Evolutionary conservation across 92 coral and sea anemone genomes (phyloP), one percentile per base, ranked within the genome.

Genomic region (Parazoanthus swiftii): DNA sequence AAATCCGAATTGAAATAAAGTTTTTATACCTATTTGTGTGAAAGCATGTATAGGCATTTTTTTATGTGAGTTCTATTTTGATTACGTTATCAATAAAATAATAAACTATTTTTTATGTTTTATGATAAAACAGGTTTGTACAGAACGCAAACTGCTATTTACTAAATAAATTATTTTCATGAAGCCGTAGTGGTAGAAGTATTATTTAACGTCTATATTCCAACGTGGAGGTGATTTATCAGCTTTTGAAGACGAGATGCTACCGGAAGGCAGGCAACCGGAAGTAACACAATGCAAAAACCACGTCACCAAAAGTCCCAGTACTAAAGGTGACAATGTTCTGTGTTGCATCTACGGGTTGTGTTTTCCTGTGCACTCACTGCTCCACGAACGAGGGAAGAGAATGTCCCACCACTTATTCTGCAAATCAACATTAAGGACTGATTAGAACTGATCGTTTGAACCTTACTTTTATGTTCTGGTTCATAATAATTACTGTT

Each of bases 311-410:
- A 75, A 5, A 9, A 76, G 58, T 77, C 37, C 9, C 80, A 13
- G 58, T 51, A 51, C 58, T 8, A 51, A 51, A 8, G 58, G 23
- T 63, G 16, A 18, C 25, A 21, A 18, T 5, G 68, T 63, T 58
- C 18, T 58, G 8, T 63, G 68, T 21, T 63, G 35, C 81, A 14
- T 66, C 38, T 29, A 51, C 3, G 18, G n/a, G 42, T 54, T 56
- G 79, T 84, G 87, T 72, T 75, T 90, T 23, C 94, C 93, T 33
- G 74, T 76, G 70, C 93, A 91, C 76, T 92, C 94, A 79, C 90
- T 86, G 70, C 94, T 92, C 94, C 94, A 92, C 0, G 94, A 92
- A 14, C 94, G 92, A 20, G 94, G 94, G 43, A 87, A 77, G 0
- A 92, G 70, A 6, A 51, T 54, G 66, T 79, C 89, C 79, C 44